A percentile compares a stretch with the other conserved stretches of the same genome.
These are phyloP conservation scores for Tachina lurida DNA, from an alignment of 2,888 invertebrate genomes.

Conservation along the genomic window DNA sequence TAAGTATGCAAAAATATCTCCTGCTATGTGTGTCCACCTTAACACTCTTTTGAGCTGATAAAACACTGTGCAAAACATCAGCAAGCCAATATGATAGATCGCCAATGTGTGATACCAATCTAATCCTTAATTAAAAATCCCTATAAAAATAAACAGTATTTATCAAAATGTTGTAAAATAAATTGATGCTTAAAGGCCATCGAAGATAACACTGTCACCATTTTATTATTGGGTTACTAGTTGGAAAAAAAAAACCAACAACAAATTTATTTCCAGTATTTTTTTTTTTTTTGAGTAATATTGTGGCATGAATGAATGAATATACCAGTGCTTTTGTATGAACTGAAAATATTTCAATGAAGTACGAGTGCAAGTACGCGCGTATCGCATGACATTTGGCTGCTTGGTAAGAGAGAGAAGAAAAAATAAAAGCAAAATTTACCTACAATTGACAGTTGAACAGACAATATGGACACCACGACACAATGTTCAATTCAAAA, in stretches of 20 bases:
- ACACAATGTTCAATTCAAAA: constrained; percentile 69
- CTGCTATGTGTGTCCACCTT: too few relatives aligned
- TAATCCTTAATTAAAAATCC: constrained; percentile 53
- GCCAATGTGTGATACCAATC: constrained; percentile 39
- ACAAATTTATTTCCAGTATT: constrained; percentile 13
- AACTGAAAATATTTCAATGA: constrained; percentile 1
- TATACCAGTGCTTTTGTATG: not conserved
- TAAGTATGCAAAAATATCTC: too few relatives aligned
- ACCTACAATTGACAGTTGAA: constrained; percentile 67
- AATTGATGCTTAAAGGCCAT: constrained; percentile 60
- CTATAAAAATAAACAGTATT: constrained; percentile 1
- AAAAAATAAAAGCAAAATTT: constrained; percentile 51
- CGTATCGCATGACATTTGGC: constrained; percentile 49
- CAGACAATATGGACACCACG: constrained; percentile 66
- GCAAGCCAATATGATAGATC: constrained; percentile 33
- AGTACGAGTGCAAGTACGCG: constrained; percentile 29
- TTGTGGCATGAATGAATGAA: not conserved
- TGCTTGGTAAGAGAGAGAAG: constrained; percentile 1
- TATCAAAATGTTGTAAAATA: constrained; percentile 35
- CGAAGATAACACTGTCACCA: constrained; percentile 58
- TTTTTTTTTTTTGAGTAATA: constrained; percentile 9
- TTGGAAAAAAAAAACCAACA: constrained; percentile 11
- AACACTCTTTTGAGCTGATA: not conserved
- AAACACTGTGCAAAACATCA: not conserved
- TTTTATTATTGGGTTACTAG: constrained; percentile 60